These are phyloP conservation scores for Pachliopta kotzebuea DNA, from an alignment of 2,888 invertebrate genomes.

Conservation along the genomic window DNA sequence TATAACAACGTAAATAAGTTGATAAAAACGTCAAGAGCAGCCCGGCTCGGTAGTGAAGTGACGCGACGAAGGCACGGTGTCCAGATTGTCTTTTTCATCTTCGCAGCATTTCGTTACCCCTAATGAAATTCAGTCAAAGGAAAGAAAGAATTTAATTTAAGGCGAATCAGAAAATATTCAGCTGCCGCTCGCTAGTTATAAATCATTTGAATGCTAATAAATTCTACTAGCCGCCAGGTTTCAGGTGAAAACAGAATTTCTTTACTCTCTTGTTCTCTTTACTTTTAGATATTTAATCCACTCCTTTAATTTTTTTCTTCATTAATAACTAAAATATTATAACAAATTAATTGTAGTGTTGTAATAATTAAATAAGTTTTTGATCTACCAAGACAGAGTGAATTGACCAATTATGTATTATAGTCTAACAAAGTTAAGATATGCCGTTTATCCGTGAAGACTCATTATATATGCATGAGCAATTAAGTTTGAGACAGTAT, in stretches of 20 bases:
- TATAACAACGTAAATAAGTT: slow-evolving; percentile 29
- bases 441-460: slow-evolving; percentile 3
- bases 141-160: slow-evolving; percentile 80
- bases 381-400: neutral
- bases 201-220: slow-evolving; percentile 81
- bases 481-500: slow-evolving; percentile 39
- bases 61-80: slow-evolving; percentile 35
- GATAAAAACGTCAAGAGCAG: slow-evolving; percentile 23
- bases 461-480: slow-evolving; percentile 37
- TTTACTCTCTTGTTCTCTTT: slow-evolving; percentile 47
- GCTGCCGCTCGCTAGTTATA: slow-evolving; percentile 78
- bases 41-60: slow-evolving; percentile 8
- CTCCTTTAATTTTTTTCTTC: neutral
- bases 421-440: neutral
- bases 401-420: neutral
- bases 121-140: slow-evolving; percentile 78
- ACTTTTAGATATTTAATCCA: neutral
- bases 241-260: slow-evolving; percentile 74
- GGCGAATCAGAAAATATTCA: slow-evolving; percentile 79
- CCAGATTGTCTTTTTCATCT: slow-evolving; percentile 73
- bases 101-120: slow-evolving; percentile 70
- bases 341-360: no score
- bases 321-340: neutral
- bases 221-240: slow-evolving; percentile 72
- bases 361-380: no score